These are phyloP conservation scores for Pedetes capensis DNA, from an alignment of 2,113 vertebrate species.

Conservation along the genomic window DNA sequence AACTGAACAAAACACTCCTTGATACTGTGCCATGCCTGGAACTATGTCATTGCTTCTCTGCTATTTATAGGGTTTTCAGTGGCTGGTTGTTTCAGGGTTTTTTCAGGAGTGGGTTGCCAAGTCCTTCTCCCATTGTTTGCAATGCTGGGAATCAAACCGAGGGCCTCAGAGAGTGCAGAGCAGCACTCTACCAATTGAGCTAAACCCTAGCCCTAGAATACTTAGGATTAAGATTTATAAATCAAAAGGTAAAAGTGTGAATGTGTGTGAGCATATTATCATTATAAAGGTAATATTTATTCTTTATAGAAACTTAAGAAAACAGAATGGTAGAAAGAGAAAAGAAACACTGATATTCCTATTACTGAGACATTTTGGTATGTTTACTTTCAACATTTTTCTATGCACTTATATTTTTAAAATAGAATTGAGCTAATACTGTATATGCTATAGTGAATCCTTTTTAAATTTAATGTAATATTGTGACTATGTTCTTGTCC, in stretches of 20 bases:
- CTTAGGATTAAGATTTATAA: conserved; percentile 1
- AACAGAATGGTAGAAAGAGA: neutral
- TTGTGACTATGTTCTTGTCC: neutral
- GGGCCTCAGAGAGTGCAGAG: no score
- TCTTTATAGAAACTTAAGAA: conserved; percentile 22
- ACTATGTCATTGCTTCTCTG: no score
- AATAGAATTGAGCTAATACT: neutral
- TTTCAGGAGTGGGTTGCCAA: no score
- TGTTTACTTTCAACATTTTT: conserved; percentile 38
- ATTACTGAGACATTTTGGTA: neutral
- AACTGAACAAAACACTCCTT: no score
- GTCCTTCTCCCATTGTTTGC: no score
- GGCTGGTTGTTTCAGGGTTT: no score
- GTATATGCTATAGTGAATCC: neutral
- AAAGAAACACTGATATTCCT: neutral
- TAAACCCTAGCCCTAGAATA: no score
- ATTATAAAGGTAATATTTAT: neutral
- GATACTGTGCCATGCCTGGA: no score
- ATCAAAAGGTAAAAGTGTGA: neutral
- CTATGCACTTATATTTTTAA: neutral
- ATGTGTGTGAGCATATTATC: neutral
- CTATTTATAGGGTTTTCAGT: no score
- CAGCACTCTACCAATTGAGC: no score
- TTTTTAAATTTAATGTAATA: neutral
- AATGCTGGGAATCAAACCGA: no score